These are phyloP conservation scores for Chlorodrepanis virens DNA, from an alignment of 2,113 vertebrate genomes.

Conservation along the genomic window DNA sequence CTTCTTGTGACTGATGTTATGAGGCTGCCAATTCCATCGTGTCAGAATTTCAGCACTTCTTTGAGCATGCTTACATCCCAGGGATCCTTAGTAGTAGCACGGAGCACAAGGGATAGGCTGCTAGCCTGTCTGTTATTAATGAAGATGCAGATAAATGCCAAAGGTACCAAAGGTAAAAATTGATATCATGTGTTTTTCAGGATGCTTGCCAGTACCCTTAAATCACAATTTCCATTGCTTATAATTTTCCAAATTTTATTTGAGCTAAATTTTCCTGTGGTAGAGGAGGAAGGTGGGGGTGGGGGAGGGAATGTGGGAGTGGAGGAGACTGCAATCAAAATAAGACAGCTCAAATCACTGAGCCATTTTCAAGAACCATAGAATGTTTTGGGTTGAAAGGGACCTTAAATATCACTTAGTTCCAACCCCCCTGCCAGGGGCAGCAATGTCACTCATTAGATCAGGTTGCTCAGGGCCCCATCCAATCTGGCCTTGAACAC, in stretches of 20 bases:
- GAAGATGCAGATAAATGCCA: background rate
- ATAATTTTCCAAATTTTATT: background rate
- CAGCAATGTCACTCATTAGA: background rate
- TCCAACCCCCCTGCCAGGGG: background rate
- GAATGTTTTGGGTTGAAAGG: background rate
- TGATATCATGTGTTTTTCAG: background rate
- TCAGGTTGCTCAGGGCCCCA: background rate
- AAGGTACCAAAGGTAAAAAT: background rate
- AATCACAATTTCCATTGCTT: background rate
- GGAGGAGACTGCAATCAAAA: background rate
- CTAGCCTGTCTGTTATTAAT: background rate
- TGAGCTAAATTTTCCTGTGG: background rate
- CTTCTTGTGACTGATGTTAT: background rate
- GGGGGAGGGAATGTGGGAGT: rapidly evolving
- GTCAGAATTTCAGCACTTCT: background rate
- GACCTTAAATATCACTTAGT: background rate
- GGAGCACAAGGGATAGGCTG: background rate
- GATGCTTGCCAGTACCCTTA: background rate
- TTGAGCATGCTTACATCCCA: background rate
- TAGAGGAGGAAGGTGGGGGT: background rate
- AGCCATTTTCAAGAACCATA: background rate
- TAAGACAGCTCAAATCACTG: background rate
- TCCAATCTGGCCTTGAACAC: background rate
- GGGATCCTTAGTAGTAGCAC: background rate
- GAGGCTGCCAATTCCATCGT: background rate